These are phyloP conservation scores for Fopius arisanus DNA, from an alignment of 1,140 invertebrate genomes.

Conservation along the genomic window DNA sequence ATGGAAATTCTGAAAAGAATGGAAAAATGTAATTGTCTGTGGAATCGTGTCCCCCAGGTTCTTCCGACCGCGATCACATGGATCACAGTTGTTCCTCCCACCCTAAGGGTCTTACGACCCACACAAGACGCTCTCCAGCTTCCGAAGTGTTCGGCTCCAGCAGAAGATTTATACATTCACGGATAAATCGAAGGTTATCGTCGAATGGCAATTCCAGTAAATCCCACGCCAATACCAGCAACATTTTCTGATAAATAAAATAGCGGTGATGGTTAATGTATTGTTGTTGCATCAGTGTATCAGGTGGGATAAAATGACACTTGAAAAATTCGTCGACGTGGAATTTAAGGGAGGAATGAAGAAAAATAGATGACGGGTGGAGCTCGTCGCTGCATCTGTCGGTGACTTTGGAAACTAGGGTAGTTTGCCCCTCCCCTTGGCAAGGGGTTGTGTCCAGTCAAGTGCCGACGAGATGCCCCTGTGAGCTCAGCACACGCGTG, in stretches of 20 bases:
- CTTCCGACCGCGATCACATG: neutral
- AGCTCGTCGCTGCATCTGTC: constrained; percentile 47
- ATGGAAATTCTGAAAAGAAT: no score
- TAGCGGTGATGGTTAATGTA: neutral
- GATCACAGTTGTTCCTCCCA: neutral
- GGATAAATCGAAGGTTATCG: constrained; percentile 6
- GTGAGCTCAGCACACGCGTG: neutral
- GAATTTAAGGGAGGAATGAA: neutral
- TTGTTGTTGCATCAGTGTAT: neutral
- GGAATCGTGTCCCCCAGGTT: constrained; percentile 21
- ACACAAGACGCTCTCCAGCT: neutral
- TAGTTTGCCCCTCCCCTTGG: neutral
- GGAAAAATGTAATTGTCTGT: constrained; percentile 22
- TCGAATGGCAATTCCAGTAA: neutral
- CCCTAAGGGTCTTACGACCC: neutral
- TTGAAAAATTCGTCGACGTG: no score
- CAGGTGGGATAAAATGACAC: no score
- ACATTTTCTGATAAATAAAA: constrained; percentile 9
- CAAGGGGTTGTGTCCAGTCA: constrained; percentile 31
- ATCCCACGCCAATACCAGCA: neutral
- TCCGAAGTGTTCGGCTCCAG: neutral
- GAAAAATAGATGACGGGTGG: neutral
- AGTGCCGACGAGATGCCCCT: constrained; percentile 12
- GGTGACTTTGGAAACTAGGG: constrained; percentile 26
- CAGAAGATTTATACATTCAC: neutral